These are phyloP conservation scores for Oreochromis grahami DNA, from an alignment of 2,797 vertebrate species.

Conservation along the genomic window DNA sequence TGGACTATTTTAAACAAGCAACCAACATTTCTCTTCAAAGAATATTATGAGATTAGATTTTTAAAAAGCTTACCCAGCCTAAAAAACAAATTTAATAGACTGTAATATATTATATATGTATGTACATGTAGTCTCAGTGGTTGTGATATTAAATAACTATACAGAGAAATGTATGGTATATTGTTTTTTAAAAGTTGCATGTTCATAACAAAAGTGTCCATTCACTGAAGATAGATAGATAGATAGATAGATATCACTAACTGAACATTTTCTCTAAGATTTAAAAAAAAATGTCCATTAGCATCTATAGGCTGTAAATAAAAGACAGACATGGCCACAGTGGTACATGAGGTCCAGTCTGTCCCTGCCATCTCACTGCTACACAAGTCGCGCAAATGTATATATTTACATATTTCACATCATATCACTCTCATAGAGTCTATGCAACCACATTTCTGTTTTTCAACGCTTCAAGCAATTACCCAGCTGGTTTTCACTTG, in stretches of 20 bases:
- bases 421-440: background rate
- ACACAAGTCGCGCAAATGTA: background rate
- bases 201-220: background rate
- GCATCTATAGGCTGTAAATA: background rate
- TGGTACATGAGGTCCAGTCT: background rate
- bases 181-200: background rate
- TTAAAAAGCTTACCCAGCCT: background rate
- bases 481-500: background rate
- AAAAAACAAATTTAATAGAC: background rate
- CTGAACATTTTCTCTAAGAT: background rate
- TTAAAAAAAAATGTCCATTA: background rate
- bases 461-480: background rate
- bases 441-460: background rate
- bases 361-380: background rate
- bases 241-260: background rate
- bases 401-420: background rate
- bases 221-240: background rate
- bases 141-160: background rate
- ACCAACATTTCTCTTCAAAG: background rate
- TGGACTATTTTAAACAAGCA: background rate
- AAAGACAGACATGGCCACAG: background rate
- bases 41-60: background rate
- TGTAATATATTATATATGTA: accelerated
- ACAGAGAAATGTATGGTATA: accelerated
- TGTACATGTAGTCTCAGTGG: accelerated